phyloP scores from a whole-genome alignment of 1,140 invertebrate species.

The Subanguina moxae region DNA sequence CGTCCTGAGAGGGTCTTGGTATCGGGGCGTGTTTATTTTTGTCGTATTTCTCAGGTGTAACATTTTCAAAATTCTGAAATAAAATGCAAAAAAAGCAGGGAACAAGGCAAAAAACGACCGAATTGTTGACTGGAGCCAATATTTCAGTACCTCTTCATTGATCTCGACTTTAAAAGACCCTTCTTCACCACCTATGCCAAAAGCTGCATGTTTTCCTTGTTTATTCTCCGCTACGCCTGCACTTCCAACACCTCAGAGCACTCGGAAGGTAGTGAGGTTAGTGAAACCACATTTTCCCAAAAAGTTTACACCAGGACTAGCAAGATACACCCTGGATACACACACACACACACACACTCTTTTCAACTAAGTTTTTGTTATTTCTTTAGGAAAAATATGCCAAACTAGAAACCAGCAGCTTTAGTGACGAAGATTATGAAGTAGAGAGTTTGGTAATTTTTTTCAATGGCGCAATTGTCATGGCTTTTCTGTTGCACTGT shows the following conservation, averaged over 20 bases:
- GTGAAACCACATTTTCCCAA: background rate
- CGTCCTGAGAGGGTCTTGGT: no score
- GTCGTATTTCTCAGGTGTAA: no score
- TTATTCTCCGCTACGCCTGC: conserved; percentile 37
- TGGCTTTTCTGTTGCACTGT: background rate
- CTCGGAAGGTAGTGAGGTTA: background rate
- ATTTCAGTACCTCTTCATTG: conserved; percentile 40
- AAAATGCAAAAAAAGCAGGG: no score
- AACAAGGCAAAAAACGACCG: no score
- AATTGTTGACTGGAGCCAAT: no score
- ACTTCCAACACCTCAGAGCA: background rate
- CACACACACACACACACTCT: no score
- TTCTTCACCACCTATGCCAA: conserved; percentile 47
- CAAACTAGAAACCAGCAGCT: conserved; percentile 27
- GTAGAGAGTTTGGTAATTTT: conserved; percentile 28
- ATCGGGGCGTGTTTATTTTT: no score
- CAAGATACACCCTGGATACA: background rate
- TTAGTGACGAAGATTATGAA: conserved; percentile 38
- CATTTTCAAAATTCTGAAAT: no score
- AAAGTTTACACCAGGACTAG: background rate
- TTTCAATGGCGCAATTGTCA: background rate
- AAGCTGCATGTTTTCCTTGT: conserved; percentile 41
- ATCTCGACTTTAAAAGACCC: conserved; percentile 43
- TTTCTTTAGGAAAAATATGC: conserved; percentile 24
- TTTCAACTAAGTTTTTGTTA: background rate